phyloP scores from a whole-genome alignment of 2,113 vertebrate genomes.

The Sitta europaea region DNA sequence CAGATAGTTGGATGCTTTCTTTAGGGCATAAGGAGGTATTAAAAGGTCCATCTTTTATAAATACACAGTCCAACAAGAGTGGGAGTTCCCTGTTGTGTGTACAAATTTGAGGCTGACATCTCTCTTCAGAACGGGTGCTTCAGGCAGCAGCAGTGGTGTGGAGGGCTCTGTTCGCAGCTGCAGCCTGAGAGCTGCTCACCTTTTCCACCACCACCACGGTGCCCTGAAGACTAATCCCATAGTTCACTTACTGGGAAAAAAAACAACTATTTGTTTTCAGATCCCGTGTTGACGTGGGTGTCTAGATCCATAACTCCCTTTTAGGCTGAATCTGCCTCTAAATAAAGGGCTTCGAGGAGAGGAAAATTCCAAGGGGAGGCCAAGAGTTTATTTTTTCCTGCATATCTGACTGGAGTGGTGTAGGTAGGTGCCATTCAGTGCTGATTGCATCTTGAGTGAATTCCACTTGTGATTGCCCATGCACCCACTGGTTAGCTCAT shows the following conservation, averaged over 20 bases:
- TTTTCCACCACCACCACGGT: not conserved
- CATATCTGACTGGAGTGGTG: not conserved
- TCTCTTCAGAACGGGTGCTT: not conserved
- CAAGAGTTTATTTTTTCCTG: not conserved
- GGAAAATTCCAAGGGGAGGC: not conserved
- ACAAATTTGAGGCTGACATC: not conserved
- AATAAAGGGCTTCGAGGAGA: not conserved
- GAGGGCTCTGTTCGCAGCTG: not conserved
- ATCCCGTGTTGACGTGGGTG: rapidly evolving
- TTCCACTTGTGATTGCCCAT: not conserved
- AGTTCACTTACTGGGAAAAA: not conserved
- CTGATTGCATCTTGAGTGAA: not conserved
- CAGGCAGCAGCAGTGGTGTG: not conserved
- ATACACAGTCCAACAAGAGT: not conserved
- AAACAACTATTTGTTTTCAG: not conserved
- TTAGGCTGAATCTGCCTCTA: not conserved
- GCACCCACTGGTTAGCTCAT: not conserved
- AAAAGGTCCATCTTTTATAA: not conserved
- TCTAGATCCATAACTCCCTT: not conserved
- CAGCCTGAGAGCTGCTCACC: rapidly evolving
- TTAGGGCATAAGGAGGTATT: not conserved
- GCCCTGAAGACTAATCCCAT: not conserved
- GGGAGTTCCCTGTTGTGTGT: not conserved
- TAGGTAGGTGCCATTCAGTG: not conserved
- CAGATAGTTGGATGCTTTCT: not conserved